These are phyloP conservation scores for Gambusia holbrooki DNA, from an alignment of 2,113 vertebrate species.

Conservation along the genomic window DNA sequence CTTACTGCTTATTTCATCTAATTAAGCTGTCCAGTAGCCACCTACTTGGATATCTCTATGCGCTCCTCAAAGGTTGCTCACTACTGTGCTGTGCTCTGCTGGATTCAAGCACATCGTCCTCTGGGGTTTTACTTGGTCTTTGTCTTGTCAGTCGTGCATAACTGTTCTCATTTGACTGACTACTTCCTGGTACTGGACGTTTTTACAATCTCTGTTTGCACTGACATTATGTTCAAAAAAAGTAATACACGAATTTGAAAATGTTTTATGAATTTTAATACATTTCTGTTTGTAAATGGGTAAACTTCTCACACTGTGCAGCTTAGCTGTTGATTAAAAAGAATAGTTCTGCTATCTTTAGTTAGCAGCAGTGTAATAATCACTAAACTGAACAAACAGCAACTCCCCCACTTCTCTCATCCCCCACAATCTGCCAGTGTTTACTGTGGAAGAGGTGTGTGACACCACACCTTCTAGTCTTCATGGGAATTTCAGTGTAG, in stretches of 20 bases:
- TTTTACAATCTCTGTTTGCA: background rate
- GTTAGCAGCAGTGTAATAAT: background rate
- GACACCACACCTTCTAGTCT: conserved; percentile 59
- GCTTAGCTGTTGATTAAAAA: background rate
- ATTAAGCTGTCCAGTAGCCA: background rate
- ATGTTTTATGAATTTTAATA: background rate
- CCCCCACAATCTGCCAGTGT: background rate
- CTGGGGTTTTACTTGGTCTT: background rate
- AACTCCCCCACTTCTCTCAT: too few species aligned
- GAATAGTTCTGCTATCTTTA: background rate
- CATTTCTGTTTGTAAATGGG: too few species aligned
- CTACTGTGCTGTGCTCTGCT: background rate
- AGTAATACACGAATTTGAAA: background rate
- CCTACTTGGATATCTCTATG: background rate
- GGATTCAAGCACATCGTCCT: background rate
- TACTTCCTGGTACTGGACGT: background rate
- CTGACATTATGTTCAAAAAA: background rate
- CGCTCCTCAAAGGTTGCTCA: background rate
- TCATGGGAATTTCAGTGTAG: conserved; percentile 75
- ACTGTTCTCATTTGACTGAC: background rate
- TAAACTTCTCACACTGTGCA: background rate
- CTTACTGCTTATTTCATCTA: background rate
- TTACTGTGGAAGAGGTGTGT: background rate
- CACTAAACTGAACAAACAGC: background rate
- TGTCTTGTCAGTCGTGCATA: background rate